Evolutionary conservation across 2,888 invertebrate species (phyloP).

Genomic region (Brachyopa scutellaris): DNA sequence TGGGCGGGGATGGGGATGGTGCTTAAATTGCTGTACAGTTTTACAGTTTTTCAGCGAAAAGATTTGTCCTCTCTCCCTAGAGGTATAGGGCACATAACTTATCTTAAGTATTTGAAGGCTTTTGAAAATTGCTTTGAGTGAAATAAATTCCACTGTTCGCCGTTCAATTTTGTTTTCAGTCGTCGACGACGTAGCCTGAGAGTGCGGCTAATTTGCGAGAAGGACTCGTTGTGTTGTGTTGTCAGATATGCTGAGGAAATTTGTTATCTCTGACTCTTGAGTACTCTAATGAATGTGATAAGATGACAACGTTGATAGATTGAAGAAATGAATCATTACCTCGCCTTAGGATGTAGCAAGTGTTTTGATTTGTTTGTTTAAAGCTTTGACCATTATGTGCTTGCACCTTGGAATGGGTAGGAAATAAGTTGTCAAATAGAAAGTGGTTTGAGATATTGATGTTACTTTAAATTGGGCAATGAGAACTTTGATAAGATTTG

Average conservation of each 20-base stretch:
- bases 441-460: no score
- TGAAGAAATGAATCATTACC: slow-evolving; percentile 4
- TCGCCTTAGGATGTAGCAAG: background rate
- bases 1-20: background rate
- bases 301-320: slow-evolving; percentile 37
- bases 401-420: no score
- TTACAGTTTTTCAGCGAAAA: background rate
- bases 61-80: background rate
- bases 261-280: slow-evolving; percentile 22
- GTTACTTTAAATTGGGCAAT: no score
- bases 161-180: background rate
- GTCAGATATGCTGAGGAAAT: background rate
- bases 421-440: no score
- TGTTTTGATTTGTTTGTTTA: background rate
- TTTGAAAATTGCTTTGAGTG: background rate
- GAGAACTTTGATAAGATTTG: no score
- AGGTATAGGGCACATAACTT: slow-evolving; percentile 11
- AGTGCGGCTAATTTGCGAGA: slow-evolving; percentile 4
- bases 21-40: background rate
- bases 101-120: slow-evolving; percentile 2
- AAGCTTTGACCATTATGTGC: background rate
- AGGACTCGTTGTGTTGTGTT: background rate
- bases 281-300: slow-evolving; percentile 36
- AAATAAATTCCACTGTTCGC: background rate
- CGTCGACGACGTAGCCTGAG: background rate